These are phyloP conservation scores for Lepus oiostolus DNA, from an alignment of 2,797 vertebrate genomes.

Conservation along the genomic window DNA sequence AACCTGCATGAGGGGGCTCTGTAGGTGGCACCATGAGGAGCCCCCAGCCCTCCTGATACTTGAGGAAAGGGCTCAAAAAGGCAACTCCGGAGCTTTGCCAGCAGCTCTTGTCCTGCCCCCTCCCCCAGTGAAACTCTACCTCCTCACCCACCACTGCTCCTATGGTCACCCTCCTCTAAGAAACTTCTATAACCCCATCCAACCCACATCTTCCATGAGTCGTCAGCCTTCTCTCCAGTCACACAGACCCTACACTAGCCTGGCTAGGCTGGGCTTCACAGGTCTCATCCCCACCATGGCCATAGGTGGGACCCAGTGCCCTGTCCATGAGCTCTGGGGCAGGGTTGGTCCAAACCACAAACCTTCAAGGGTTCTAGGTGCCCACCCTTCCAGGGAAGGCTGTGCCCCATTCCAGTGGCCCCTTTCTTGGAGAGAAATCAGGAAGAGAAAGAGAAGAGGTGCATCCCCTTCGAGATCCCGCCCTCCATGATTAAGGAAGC, in stretches of 20 bases:
- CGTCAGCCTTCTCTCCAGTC: background rate
- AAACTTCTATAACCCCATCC: background rate
- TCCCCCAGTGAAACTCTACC: background rate
- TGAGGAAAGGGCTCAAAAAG: background rate
- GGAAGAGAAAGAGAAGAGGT: background rate
- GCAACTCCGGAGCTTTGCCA: background rate
- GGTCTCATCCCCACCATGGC: background rate
- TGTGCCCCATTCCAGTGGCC: background rate
- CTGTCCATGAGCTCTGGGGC: background rate
- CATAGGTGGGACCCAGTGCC: background rate
- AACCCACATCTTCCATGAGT: too few relatives aligned
- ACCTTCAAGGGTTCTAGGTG: background rate
- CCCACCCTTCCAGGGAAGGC: background rate
- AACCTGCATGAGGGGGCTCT: background rate
- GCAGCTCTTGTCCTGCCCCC: background rate
- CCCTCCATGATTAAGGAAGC: conserved; percentile 44
- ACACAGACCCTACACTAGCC: background rate
- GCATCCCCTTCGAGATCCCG: background rate
- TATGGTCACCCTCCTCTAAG: background rate
- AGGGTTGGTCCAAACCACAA: background rate
- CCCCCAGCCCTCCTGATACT: background rate
- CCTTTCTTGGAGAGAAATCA: background rate
- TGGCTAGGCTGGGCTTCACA: background rate
- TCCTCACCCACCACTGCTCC: background rate
- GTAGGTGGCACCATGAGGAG: too few relatives aligned